Conservation (phyloP, 2,797 vertebrate genomes). For the Oreortyx pictus region DNA sequence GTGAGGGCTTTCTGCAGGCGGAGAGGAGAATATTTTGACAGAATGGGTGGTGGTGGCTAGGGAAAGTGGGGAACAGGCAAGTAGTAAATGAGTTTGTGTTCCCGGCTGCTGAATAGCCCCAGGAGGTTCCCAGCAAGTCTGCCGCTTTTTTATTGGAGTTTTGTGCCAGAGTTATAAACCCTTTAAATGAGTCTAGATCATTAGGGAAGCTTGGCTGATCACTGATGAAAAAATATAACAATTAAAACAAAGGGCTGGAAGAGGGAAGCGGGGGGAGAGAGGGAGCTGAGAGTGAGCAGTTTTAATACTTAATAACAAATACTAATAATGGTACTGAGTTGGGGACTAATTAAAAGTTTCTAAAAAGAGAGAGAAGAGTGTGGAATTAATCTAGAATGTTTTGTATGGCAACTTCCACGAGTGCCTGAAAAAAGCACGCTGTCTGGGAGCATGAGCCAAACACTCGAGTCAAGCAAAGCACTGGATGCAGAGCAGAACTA, state of each 20-base stretch:
- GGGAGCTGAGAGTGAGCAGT: constrained; percentile 53
- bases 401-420: constrained; percentile 38
- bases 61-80: constrained; percentile 15
- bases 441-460: neutral
- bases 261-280: constrained; percentile 56
- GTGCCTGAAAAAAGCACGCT: neutral
- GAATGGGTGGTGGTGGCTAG: constrained; percentile 28
- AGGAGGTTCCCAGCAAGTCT: constrained; percentile 69
- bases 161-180: constrained; percentile 76
- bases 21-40: constrained; percentile 9
- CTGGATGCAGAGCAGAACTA: neutral
- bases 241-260: constrained; percentile 78
- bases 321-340: constrained; percentile 76
- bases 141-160: constrained; percentile 79
- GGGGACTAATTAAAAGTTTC: constrained; percentile 82
- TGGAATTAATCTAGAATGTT: constrained; percentile 60
- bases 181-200: constrained; percentile 81
- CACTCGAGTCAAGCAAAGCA: neutral
- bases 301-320: constrained; percentile 82
- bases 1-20: neutral
- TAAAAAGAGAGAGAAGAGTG: constrained; percentile 66
- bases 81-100: constrained; percentile 74
- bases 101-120: constrained; percentile 70
- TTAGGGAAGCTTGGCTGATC: constrained; percentile 83
- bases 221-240: constrained; percentile 83